Conservation (phyloP, 2,888 invertebrate genomes). For the Andrena marginata region DNA sequence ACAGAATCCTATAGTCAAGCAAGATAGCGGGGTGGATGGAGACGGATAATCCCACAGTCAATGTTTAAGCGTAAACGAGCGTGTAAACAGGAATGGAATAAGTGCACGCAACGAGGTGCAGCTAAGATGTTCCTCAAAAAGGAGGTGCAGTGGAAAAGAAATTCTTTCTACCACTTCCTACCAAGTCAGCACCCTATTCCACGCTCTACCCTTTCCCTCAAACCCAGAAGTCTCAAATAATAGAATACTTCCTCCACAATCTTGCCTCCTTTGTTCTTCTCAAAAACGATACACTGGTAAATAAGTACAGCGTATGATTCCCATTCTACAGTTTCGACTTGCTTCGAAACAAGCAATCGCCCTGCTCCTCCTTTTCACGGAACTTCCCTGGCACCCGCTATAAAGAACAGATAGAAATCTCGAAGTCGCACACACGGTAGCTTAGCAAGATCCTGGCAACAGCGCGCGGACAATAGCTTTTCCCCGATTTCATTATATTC, state of each 20-base stretch:
- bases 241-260: too few relatives aligned
- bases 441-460: neutral
- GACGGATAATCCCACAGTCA: constrained; percentile 25
- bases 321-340: too few relatives aligned
- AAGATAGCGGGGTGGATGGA: constrained; percentile 16
- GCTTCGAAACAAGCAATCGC: too few relatives aligned
- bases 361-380: neutral
- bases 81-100: neutral
- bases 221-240: too few relatives aligned
- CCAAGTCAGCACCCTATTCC: too few relatives aligned
- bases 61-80: constrained; percentile 12
- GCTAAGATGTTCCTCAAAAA: too few relatives aligned
- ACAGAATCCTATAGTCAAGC: neutral
- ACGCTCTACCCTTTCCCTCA: too few relatives aligned
- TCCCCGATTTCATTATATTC: constrained; percentile 32
- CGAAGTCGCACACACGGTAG: neutral
- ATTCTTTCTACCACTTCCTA: too few relatives aligned
- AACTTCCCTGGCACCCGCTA: neutral
- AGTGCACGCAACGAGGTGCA: neutral
- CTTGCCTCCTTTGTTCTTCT: too few relatives aligned
- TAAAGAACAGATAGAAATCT: neutral
- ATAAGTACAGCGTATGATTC: too few relatives aligned
- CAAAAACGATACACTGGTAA: too few relatives aligned
- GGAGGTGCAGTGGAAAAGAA: too few relatives aligned
- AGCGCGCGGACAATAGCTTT: constrained; percentile 13